Conservation (phyloP, 2,113 vertebrate species). For the Austrofundulus limnaeus region DNA sequence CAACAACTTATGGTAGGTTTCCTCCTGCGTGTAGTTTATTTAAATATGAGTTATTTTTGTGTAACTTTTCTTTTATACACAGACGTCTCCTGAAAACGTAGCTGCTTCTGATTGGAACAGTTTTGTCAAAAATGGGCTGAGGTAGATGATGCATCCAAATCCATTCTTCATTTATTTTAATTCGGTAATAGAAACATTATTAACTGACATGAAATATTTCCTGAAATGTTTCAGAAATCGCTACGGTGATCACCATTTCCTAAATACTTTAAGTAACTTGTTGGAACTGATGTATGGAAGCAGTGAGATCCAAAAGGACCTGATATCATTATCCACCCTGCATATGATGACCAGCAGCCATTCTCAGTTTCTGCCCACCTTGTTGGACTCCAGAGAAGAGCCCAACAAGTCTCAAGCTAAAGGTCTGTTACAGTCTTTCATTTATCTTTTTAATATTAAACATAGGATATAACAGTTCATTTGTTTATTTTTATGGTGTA, state of each 20-base stretch:
- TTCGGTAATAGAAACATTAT: background rate
- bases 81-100: constrained; percentile 78
- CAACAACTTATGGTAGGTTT: constrained; percentile 75
- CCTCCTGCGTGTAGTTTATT: background rate
- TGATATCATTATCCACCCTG: constrained; percentile 79
- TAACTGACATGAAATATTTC: background rate
- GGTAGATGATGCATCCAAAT: constrained; percentile 54
- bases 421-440: constrained; percentile 72
- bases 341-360: constrained; percentile 93
- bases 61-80: constrained; percentile 13
- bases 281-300: constrained; percentile 75
- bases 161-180: background rate
- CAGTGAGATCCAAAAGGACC: constrained; percentile 49
- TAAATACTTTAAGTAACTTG: constrained; percentile 76
- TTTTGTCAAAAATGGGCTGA: constrained; percentile 89
- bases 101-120: constrained; percentile 84
- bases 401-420: constrained; percentile 49
- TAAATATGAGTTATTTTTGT: background rate
- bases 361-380: constrained; percentile 88
- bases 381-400: constrained; percentile 79
- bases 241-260: constrained; percentile 82
- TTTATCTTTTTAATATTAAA: background rate
- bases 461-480: too few relatives aligned
- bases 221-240: constrained; percentile 79
- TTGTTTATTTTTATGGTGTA: too few relatives aligned